These are phyloP conservation scores for Tortricodes alternella DNA, from an alignment of 2,888 invertebrate genomes.

Conservation along the genomic window DNA sequence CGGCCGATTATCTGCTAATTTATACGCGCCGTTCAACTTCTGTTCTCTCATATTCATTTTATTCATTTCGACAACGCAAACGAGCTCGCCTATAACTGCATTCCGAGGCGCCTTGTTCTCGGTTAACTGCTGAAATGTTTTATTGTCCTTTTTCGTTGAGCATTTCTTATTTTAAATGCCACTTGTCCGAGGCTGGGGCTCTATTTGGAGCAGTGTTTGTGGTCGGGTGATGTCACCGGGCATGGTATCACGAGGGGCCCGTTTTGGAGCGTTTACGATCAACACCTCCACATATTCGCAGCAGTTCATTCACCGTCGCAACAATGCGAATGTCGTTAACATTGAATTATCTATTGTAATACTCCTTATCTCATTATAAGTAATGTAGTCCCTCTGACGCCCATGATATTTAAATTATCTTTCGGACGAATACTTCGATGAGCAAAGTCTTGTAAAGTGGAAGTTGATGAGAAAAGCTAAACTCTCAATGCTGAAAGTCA, in stretches of 20 bases:
- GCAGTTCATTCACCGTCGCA: constrained; percentile 73
- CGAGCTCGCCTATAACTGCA: constrained; percentile 74
- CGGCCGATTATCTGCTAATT: constrained; percentile 75
- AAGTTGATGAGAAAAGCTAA: neutral
- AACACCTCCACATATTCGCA: constrained; percentile 74
- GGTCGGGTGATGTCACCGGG: constrained; percentile 70
- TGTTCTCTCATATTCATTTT: constrained; percentile 72
- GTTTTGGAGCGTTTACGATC: constrained; percentile 76
- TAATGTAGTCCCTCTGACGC: neutral
- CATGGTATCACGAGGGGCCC: constrained; percentile 66
- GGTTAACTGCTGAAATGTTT: constrained; percentile 64
- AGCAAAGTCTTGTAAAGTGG: neutral
- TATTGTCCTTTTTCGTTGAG: constrained; percentile 62
- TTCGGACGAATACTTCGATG: neutral
- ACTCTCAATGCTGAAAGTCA: neutral
- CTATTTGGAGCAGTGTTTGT: constrained; percentile 59
- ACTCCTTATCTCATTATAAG: neutral
- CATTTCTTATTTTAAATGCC: constrained; percentile 67
- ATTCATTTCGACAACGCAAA: constrained; percentile 71
- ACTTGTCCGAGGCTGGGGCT: constrained; percentile 40
- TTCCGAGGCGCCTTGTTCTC: constrained; percentile 64
- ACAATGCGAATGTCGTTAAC: constrained; percentile 64
- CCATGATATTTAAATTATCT: neutral
- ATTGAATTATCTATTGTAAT: constrained; percentile 54
- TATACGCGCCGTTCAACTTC: constrained; percentile 72